Conservation (phyloP, 2,888 invertebrate species). For the Nasonovia ribisnigri region DNA sequence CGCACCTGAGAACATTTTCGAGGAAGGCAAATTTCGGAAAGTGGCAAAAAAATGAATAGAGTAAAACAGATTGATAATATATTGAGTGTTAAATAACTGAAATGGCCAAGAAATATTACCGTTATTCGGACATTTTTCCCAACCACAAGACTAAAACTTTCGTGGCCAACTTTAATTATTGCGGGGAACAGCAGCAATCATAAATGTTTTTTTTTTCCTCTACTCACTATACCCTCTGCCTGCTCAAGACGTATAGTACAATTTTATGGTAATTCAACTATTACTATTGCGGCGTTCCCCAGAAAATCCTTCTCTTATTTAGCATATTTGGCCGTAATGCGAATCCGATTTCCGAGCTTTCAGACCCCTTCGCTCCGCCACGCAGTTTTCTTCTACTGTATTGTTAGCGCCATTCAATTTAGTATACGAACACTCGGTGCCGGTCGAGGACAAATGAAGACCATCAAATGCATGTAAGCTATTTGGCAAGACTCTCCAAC, state of each 20-base stretch:
- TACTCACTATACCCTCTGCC: neutral
- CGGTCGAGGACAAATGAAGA: conserved; percentile 37
- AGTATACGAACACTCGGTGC: conserved; percentile 18
- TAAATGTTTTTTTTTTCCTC: conserved; percentile 5
- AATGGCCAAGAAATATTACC: neutral
- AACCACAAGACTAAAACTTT: neutral
- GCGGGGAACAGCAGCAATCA: neutral
- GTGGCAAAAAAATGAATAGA: neutral
- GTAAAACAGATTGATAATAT: neutral
- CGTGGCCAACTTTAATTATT: conserved; percentile 21
- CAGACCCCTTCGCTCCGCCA: neutral
- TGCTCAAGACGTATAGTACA: conserved; percentile 41
- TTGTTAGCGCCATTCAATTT: conserved; percentile 40
- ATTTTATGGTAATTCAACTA: conserved; percentile 56
- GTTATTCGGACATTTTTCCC: neutral
- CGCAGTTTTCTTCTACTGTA: neutral
- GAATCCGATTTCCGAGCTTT: conserved; percentile 53
- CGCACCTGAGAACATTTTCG: neutral
- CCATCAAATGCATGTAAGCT: conserved; percentile 31
- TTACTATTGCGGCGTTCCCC: conserved; percentile 22
- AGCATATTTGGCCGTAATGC: conserved; percentile 60
- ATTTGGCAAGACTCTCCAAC: conserved; percentile 49
- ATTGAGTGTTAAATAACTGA: neutral
- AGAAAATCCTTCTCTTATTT: conserved; percentile 51
- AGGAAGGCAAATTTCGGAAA: neutral